A percentile compares a stretch with the other conserved stretches of the same genome.
These are phyloP conservation scores for Chaunax sp. DNA, from an alignment of 2,797 vertebrate species.

Conservation along the genomic window DNA sequence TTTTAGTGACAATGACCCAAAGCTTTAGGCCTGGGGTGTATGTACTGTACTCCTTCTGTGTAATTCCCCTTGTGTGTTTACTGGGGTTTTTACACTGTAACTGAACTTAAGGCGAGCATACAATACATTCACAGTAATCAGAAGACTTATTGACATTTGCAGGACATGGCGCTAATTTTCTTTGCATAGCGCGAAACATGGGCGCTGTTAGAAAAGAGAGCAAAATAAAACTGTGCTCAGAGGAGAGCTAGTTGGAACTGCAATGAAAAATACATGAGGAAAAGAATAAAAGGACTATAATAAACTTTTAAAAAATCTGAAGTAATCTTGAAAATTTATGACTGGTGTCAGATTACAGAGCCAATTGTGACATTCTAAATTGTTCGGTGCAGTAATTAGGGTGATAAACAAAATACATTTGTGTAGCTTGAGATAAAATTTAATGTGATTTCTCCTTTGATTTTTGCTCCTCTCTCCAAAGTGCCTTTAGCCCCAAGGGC, in stretches of 20 bases:
- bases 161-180: slow-evolving; percentile 61
- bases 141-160: slow-evolving; percentile 66
- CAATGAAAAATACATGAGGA: neutral
- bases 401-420: slow-evolving; percentile 48
- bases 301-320: neutral
- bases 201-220: slow-evolving; percentile 26
- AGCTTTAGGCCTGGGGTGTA: slow-evolving; percentile 59
- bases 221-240: slow-evolving; percentile 8
- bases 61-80: slow-evolving; percentile 50
- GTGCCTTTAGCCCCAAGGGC: slow-evolving; percentile 64
- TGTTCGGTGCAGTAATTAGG: slow-evolving; percentile 30
- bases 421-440: slow-evolving; percentile 50
- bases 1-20: slow-evolving; percentile 77
- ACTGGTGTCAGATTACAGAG: neutral
- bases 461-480: slow-evolving; percentile 52
- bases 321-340: neutral
- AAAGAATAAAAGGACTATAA: neutral
- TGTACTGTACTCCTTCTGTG: slow-evolving; percentile 55
- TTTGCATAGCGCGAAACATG: slow-evolving; percentile 40
- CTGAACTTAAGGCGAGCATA: slow-evolving; percentile 42
- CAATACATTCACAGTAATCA: slow-evolving; percentile 54
- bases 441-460: slow-evolving; percentile 55
- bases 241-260: slow-evolving; percentile 8
- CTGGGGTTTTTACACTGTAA: slow-evolving; percentile 12
- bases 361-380: slow-evolving; percentile 29